Percentiles rank a stretch among this genome's conserved stretches.
Conservation (phyloP, 1,140 invertebrate species). For the Archivesica marissinica region DNA sequence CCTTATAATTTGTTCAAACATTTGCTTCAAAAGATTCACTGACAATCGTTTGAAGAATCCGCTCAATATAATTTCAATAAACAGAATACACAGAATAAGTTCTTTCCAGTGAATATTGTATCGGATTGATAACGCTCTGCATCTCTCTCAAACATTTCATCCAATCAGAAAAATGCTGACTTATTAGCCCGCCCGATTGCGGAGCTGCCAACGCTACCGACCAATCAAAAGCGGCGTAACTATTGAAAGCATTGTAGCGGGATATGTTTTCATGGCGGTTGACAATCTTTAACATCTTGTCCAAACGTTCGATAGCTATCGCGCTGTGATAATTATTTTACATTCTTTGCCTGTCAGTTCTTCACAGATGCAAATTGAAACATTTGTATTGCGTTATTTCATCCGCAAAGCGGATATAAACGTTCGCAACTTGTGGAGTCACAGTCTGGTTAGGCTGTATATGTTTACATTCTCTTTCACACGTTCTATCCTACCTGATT, state of each 20-base stretch:
- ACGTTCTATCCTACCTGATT: constrained; percentile 29
- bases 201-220: neutral
- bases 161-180: constrained; percentile 52
- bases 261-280: constrained; percentile 31
- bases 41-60: constrained; percentile 18
- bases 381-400: constrained; percentile 57
- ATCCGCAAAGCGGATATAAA: constrained; percentile 47
- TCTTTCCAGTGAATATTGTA: constrained; percentile 21
- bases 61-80: constrained; percentile 31
- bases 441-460: constrained; percentile 11
- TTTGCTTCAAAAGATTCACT: constrained; percentile 7
- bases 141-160: constrained; percentile 2
- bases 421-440: constrained; percentile 42
- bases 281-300: constrained; percentile 52
- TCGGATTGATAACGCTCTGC: constrained; percentile 26
- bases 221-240: constrained; percentile 16
- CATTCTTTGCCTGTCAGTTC: constrained; percentile 48
- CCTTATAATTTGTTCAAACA: constrained; percentile 11
- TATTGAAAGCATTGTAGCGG: constrained; percentile 35
- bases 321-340: constrained; percentile 56
- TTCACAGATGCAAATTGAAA: constrained; percentile 48
- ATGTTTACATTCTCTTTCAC: constrained; percentile 54
- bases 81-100: constrained; percentile 17
- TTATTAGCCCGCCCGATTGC: constrained; percentile 7
- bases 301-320: constrained; percentile 52